Percentiles rank a stretch among this genome's conserved stretches.
phyloP scores from a whole-genome alignment of 2,888 invertebrate species.

The Pristionchus entomophagus region DNA sequence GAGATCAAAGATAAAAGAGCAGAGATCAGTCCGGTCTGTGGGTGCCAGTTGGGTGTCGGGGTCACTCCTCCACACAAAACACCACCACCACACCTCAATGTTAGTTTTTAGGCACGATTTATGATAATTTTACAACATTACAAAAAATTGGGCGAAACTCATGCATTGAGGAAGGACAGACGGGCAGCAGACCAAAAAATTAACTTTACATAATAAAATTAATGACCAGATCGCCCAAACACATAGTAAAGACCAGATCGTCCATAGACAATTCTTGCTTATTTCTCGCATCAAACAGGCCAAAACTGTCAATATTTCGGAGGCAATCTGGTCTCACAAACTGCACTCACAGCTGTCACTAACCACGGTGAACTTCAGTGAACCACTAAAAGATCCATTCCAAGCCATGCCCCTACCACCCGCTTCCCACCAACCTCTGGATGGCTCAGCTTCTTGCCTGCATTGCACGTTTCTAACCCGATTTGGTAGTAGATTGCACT shows the following conservation, averaged over 20 bases:
- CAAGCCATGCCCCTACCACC: background rate
- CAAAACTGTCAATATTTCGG: too few relatives aligned
- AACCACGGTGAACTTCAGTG: too few relatives aligned
- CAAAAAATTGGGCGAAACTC: background rate
- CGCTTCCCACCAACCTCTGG: background rate
- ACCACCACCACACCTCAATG: slow-evolving; percentile 8
- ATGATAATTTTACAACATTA: background rate
- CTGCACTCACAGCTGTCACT: too few relatives aligned
- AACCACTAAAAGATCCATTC: too few relatives aligned
- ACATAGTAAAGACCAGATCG: too few relatives aligned
- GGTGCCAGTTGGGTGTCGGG: background rate
- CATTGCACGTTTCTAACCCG: slow-evolving; percentile 15
- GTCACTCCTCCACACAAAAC: background rate
- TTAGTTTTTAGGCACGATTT: background rate
- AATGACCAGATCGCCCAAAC: too few relatives aligned
- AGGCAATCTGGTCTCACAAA: too few relatives aligned
- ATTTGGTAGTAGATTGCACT: background rate
- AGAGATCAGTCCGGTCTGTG: background rate
- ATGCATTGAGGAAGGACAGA: too few relatives aligned
- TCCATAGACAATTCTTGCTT: too few relatives aligned
- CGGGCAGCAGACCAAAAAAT: too few relatives aligned
- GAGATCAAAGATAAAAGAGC: background rate
- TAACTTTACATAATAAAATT: too few relatives aligned
- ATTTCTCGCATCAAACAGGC: too few relatives aligned
- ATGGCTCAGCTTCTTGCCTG: background rate